These are phyloP conservation scores for Geodia barretti DNA, from an alignment of 37 sponge, comb jelly and placozoan species.

Conservation along the genomic window DNA sequence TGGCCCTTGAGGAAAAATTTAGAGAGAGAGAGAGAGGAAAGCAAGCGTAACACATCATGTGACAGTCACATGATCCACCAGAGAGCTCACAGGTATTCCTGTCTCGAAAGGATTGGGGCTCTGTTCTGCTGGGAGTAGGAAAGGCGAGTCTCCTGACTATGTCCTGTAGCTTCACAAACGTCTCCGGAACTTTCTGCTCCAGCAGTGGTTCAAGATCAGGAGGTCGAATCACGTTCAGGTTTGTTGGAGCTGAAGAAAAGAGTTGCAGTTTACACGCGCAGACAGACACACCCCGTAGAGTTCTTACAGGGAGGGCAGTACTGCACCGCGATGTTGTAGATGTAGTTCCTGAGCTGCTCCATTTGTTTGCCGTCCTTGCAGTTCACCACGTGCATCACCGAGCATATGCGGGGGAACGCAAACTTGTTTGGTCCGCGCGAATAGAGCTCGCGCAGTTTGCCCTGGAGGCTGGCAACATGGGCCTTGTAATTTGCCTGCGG, in stretches of 20 bases:
- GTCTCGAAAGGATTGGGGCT: constrained; percentile 58
- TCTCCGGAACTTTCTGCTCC: constrained; percentile 63
- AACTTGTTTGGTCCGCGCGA: background rate
- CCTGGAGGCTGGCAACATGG: constrained; percentile 4
- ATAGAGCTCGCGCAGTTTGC: constrained; percentile 47
- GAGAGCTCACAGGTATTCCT: constrained; percentile 42
- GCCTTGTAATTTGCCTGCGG: constrained; percentile 11
- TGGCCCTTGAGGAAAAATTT: background rate
- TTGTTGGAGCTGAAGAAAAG: background rate
- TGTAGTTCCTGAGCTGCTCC: constrained; percentile 44
- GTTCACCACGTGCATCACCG: constrained; percentile 37
- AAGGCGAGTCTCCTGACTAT: constrained; percentile 44
- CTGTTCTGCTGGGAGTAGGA: constrained; percentile 17
- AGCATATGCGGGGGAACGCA: constrained; percentile 26
- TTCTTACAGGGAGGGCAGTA: constrained; percentile 47
- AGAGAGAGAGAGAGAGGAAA: background rate
- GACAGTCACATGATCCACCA: constrained; percentile 19
- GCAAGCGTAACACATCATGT: background rate
- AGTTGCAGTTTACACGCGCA: no score
- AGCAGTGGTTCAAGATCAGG: constrained; percentile 36
- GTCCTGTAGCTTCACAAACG: constrained; percentile 65
- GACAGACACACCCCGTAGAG: no score
- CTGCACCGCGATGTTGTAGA: constrained; percentile 58
- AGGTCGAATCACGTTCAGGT: no score
- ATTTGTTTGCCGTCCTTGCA: constrained; percentile 33